phyloP scores from a whole-genome alignment of 2,113 vertebrate genomes.

The Mystacornis crossleyi region DNA sequence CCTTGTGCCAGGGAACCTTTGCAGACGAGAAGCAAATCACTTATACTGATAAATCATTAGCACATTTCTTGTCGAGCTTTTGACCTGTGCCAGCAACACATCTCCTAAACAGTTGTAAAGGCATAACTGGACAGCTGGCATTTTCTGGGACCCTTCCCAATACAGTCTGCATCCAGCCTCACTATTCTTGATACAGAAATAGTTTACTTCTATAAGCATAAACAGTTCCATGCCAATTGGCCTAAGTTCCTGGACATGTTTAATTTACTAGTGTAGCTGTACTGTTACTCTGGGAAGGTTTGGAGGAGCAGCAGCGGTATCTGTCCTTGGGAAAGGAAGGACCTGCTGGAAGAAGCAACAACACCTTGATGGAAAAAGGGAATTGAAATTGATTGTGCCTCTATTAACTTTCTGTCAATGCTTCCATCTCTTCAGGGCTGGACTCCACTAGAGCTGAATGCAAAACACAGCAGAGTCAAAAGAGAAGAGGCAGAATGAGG shows the following conservation, averaged over 20 bases:
- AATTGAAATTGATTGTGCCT: not conserved
- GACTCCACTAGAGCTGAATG: not conserved
- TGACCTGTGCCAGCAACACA: not conserved
- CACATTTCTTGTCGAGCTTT: not conserved
- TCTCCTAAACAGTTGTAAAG: not conserved
- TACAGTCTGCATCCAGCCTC: not conserved
- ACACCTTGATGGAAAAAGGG: not conserved
- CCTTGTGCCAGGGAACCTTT: not conserved
- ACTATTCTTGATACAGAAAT: not conserved
- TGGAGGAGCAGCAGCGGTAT: not conserved
- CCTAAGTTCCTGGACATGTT: not conserved
- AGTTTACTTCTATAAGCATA: not conserved
- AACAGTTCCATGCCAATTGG: not conserved
- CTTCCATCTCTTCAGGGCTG: not conserved
- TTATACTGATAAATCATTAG: not conserved
- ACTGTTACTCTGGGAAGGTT: not conserved
- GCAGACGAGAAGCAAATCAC: not conserved
- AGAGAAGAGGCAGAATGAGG: not conserved
- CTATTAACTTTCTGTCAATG: not conserved
- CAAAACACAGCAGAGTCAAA: not conserved
- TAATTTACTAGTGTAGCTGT: not conserved
- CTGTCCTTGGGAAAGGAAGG: not conserved
- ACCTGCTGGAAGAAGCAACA: not conserved
- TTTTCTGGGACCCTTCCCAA: constrained; percentile 38
- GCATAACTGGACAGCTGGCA: constrained; percentile 18